Base-by-base conservation (phyloP, 2,888 invertebrate species). In the Nipponacmea schrenckii region DNA sequence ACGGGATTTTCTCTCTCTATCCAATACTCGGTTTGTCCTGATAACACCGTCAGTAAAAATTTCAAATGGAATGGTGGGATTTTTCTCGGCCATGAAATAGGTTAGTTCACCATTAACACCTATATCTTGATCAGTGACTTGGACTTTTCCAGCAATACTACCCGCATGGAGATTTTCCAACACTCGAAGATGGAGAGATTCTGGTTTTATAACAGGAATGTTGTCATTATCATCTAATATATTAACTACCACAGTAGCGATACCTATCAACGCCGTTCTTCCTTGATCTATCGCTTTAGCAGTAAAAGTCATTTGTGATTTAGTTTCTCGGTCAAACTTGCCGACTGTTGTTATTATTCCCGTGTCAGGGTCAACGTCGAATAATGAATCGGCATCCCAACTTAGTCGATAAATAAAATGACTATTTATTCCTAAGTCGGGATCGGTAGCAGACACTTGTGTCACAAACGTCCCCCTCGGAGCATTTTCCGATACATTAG, bases 171-270 rank as follows among this genome's bases (percentile, higher is more conserved):
- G 94, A 3, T 95, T 94, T 89, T 99, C 98, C 31, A 95, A 90
- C 0, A 98, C 93, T 17, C 94, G 93, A 0, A 96, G 94, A 82
- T 96, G 95, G 87, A 98, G 97, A 80, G 94, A 94, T 73, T 93
- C 93, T 89, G 95, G 94, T 89, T 98, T 98, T 88, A 98, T 98
- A 5, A 93, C 92, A 0, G 98, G 98, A 24, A 94, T 92, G 85
- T 98, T 97, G 89, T 98, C 98, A 88, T 98, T 98, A 78, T 95
- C 94, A 88, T 98, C 98, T 69, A 95, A 89, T 0, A 98, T 96
- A 87, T 96, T 96, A 69, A 98, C 95, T 90, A 93, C 77, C n/a
- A 88, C 81, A 4, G 83, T 79, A 0, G 86, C 82, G 39, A 91
- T 4, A 94, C 95, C n/a, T 94, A 95, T 86, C 94, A 94, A 69